These are phyloP conservation scores for Hanleya hanleyi DNA, from an alignment of 2,888 invertebrate genomes.

Conservation along the genomic window DNA sequence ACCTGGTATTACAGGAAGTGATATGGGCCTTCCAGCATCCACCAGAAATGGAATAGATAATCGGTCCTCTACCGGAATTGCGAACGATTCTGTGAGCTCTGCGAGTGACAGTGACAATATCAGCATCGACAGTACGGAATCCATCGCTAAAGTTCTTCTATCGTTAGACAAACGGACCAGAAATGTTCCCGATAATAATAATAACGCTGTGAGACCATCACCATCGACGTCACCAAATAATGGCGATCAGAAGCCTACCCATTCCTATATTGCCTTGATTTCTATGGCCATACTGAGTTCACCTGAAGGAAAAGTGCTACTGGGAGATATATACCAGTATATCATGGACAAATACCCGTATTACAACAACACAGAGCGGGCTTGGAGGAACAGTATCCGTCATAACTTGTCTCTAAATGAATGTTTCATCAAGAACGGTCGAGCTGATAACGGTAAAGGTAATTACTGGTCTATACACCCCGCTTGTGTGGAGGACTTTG, in stretches of 20 bases:
- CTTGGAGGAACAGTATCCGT: constrained; percentile 70
- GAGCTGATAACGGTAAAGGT: constrained; percentile 88
- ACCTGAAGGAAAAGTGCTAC: constrained; percentile 61
- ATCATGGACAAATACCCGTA: constrained; percentile 66
- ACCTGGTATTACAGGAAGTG: no score
- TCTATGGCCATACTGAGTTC: constrained; percentile 70
- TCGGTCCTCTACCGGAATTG: no score
- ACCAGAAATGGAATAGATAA: no score
- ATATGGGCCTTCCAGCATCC: no score
- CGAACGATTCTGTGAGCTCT: no score
- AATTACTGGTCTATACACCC: constrained; percentile 99
- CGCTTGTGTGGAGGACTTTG: constrained; percentile 96
- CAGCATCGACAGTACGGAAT: no score
- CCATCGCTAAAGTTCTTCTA: no score
- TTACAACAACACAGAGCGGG: constrained; percentile 65
- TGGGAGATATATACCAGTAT: constrained; percentile 70
- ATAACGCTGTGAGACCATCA: no score
- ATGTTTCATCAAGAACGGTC: constrained; percentile 68
- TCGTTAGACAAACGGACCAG: no score
- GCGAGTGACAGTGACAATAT: no score
- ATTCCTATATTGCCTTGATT: constrained; percentile 70
- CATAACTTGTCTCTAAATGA: constrained; percentile 70
- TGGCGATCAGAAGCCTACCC: constrained; percentile 64
- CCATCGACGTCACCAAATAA: no score
- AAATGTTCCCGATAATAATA: no score